A percentile compares a stretch with the other conserved stretches of the same genome.
phyloP scores from a whole-genome alignment of 1,140 invertebrate genomes.

The Scylla paramamosain region DNA sequence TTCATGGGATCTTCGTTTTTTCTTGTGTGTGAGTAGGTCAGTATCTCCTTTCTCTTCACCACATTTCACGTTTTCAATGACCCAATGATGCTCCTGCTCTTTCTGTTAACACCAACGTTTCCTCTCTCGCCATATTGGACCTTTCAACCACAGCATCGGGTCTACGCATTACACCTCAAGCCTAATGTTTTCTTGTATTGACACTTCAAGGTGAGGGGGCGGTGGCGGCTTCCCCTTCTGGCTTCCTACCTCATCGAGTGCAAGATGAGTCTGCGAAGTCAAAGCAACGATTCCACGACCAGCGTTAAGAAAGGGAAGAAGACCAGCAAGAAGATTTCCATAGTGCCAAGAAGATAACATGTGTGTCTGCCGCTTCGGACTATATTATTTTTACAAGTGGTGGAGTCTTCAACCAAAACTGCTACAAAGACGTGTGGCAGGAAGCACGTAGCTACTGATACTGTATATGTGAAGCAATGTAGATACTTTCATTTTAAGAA shows the following conservation, averaged over 20 bases:
- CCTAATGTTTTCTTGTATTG: neutral
- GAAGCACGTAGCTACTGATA: too few relatives aligned
- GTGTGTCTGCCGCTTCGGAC: neutral
- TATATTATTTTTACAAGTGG: too few relatives aligned
- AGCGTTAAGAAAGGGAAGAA: slow-evolving; percentile 48
- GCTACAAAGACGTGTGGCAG: too few relatives aligned
- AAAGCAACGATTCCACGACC: slow-evolving; percentile 31
- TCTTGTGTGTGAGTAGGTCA: too few relatives aligned
- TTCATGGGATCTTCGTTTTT: too few relatives aligned
- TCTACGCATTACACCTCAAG: too few relatives aligned
- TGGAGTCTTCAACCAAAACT: neutral
- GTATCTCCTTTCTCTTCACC: too few relatives aligned
- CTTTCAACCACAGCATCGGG: neutral
- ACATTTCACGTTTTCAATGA: too few relatives aligned
- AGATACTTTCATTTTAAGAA: too few relatives aligned
- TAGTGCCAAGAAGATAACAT: slow-evolving; percentile 56
- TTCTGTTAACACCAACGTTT: too few relatives aligned
- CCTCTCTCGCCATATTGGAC: neutral
- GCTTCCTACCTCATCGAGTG: slow-evolving; percentile 80
- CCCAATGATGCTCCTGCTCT: too few relatives aligned
- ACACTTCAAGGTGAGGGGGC: slow-evolving; percentile 75
- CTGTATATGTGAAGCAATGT: too few relatives aligned
- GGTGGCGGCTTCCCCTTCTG: slow-evolving; percentile 79
- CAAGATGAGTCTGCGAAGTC: slow-evolving; percentile 78
- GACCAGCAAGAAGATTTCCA: slow-evolving; percentile 42